phyloP scores from a whole-genome alignment of 2,888 invertebrate genomes.

The Adelphocoris suturalis region DNA sequence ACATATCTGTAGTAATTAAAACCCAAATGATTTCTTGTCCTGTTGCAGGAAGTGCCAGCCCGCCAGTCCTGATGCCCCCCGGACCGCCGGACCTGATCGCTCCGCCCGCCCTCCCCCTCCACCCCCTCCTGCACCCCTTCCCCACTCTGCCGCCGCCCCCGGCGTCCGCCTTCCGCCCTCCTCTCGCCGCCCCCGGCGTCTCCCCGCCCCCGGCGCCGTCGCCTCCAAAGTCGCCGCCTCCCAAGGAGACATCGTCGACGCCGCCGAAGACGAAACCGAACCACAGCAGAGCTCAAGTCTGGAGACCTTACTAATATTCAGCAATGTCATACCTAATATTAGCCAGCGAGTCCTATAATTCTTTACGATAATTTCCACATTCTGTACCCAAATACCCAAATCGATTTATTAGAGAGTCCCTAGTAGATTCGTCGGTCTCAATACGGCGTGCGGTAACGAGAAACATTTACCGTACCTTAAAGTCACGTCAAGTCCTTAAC shows the following conservation, averaged over 20 bases:
- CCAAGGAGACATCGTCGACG: constrained; percentile 31
- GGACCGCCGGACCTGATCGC: constrained; percentile 43
- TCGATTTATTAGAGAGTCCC: too few species aligned
- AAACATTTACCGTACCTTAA: too few species aligned
- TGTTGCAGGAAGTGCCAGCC: constrained; percentile 58
- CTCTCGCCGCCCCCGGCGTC: constrained; percentile 28
- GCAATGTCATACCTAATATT: background rate
- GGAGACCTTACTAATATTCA: constrained; percentile 61
- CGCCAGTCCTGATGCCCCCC: constrained; percentile 10
- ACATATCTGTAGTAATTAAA: too few species aligned
- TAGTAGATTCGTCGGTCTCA: too few species aligned
- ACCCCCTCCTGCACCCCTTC: constrained; percentile 65
- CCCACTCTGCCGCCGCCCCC: constrained; percentile 43
- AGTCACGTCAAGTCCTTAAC: too few species aligned
- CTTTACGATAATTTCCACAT: too few species aligned
- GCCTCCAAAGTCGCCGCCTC: constrained; percentile 52
- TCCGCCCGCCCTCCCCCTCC: constrained; percentile 55
- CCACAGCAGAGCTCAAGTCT: constrained; percentile 67
- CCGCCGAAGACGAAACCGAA: constrained; percentile 66
- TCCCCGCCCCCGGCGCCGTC: constrained; percentile 57
- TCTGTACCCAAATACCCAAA: too few species aligned
- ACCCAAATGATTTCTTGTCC: too few species aligned
- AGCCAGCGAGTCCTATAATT: background rate
- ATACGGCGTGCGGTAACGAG: too few species aligned
- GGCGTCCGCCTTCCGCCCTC: constrained; percentile 61